A percentile compares a stretch with the other conserved stretches of the same genome.
Evolutionary conservation across 2,113 vertebrate genomes (phyloP).

Genomic region (Pampusana beccarii): DNA sequence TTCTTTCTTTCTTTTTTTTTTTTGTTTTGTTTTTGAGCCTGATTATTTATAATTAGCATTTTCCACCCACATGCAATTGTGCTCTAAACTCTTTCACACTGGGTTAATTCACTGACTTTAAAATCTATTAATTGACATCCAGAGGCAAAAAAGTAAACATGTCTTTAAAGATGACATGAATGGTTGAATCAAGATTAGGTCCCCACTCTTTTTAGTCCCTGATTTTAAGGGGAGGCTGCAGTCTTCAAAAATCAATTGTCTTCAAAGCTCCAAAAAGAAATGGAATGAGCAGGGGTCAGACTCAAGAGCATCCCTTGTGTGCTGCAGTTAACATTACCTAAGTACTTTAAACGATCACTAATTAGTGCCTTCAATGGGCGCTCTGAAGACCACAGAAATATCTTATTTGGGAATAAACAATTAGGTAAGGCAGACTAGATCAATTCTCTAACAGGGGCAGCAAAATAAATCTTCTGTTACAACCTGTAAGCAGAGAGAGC

Average conservation of each 20-base stretch:
- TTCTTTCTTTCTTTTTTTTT: not conserved
- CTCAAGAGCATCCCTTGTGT: conserved; percentile 71
- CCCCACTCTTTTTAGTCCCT: conserved; percentile 47
- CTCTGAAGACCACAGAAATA: conserved; percentile 52
- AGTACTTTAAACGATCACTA: conserved; percentile 69
- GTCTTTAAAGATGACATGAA: conserved; percentile 57
- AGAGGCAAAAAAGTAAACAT: conserved; percentile 56
- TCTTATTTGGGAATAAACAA: conserved; percentile 50
- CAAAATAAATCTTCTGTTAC: not conserved
- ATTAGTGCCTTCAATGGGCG: conserved; percentile 52
- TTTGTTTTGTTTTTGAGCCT: not conserved
- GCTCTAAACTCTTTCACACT: conserved; percentile 42
- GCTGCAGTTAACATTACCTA: conserved; percentile 63
- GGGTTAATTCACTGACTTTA: conserved; percentile 62
- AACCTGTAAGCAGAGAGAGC: not conserved
- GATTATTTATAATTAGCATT: conserved; percentile 65
- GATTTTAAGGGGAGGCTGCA: conserved; percentile 61
- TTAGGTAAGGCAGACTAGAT: conserved; percentile 15
- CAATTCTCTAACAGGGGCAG: conserved; percentile 27
- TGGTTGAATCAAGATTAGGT: conserved; percentile 61
- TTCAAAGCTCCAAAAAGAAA: conserved; percentile 71
- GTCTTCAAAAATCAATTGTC: conserved; percentile 71
- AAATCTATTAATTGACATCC: conserved; percentile 63
- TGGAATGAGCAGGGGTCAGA: conserved; percentile 73
- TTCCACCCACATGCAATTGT: conserved; percentile 29